Base-by-base conservation (phyloP, 1,140 invertebrate species). In the Nomia melanderi region DNA sequence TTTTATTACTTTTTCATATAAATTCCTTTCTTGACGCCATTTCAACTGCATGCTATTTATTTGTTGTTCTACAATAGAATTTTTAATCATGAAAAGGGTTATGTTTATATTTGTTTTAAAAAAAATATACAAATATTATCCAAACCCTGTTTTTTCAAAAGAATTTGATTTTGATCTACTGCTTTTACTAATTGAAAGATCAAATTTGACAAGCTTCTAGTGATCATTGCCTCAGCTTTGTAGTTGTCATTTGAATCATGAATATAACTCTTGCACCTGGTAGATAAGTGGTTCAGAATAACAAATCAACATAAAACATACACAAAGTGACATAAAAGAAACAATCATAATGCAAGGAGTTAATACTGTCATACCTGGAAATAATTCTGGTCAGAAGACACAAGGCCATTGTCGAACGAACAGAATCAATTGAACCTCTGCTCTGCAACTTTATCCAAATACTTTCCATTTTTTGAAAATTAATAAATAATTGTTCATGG, bases 231-330 rank as follows among this genome's bases (percentile, higher is more conserved):
- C 44, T 72, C 57, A 39, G 66, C 67, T 23, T 76, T 44, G 20
- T 31, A 2, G 3, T 39, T 27, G 0, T 75, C 36, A 3, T 44
- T 56, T 17, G 57, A 56, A 23, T 14, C 36, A 29, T 63, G 63
- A 41, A 83, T 73, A 12, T 72, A 81, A 59, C 39, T 57, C 29
- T 64, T 77, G 25, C 72, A 83, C 33, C 81, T 83, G 9, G 1
- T 27, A 41, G 11, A 1, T 8, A 60, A 41, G 27, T 8, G 1
- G 12, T 62, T 17, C 11, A 39, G 39, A 27, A 59, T 31, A n/a
- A n/a, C n/a, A n/a, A n/a, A n/a, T n/a, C n/a, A n/a, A n/a, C n/a
- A n/a, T n/a, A n/a, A n/a, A n/a, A n/a, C n/a, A n/a, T n/a, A n/a
- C n/a, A n/a, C n/a, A n/a, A n/a, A n/a, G n/a, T n/a, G n/a, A n/a